Conservation (phyloP, 2,888 invertebrate genomes). For the Nomada goodeniana region DNA sequence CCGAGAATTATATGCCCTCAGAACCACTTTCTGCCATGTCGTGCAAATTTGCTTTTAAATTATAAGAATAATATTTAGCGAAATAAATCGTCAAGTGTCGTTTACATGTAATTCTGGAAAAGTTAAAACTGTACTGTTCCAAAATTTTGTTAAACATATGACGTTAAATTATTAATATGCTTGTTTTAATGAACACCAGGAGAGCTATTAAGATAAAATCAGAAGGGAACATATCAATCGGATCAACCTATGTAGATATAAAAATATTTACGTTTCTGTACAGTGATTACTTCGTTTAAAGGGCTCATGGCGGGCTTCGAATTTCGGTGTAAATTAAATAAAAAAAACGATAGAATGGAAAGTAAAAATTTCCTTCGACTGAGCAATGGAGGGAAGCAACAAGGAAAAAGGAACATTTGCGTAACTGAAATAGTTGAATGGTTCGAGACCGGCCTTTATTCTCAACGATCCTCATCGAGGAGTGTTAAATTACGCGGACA, state of each 20-base stretch:
- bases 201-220: background rate
- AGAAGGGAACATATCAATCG: no score
- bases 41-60: no score
- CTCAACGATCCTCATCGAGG: slow-evolving; percentile 55
- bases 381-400: slow-evolving; percentile 43
- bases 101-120: no score
- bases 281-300: background rate
- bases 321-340: slow-evolving; percentile 7
- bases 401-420: slow-evolving; percentile 49
- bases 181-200: no score
- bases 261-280: background rate
- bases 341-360: slow-evolving; percentile 16
- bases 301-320: background rate
- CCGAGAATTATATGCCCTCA: no score
- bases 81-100: no score
- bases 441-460: slow-evolving; percentile 58
- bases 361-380: slow-evolving; percentile 31
- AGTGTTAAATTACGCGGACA: slow-evolving; percentile 68
- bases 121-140: no score
- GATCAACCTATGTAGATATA: background rate
- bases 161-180: no score
- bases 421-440: slow-evolving; percentile 60
- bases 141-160: no score
- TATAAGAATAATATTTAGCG: no score
- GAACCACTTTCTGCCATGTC: no score